A percentile compares a stretch with the other conserved stretches of the same genome.
Conservation (phyloP, 1,140 invertebrate genomes). For the Pseudomyrmex flavicornis region DNA sequence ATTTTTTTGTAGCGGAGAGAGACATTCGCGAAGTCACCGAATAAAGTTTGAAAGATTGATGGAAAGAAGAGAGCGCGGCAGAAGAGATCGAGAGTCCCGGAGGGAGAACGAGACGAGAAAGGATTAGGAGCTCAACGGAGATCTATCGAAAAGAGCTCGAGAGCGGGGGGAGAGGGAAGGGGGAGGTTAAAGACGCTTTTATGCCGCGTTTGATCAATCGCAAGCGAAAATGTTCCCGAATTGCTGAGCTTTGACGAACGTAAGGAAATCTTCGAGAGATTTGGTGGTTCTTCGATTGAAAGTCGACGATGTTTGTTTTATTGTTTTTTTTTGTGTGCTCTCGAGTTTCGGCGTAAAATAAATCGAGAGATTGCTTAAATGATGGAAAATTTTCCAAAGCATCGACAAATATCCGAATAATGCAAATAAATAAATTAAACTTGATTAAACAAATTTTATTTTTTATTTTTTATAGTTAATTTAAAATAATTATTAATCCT, state of each 20-base stretch:
- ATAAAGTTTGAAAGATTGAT: constrained; percentile 43
- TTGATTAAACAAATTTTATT: too few relatives aligned
- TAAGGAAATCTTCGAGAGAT: constrained; percentile 3
- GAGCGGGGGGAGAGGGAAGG: too few relatives aligned
- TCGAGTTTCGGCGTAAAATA: neutral
- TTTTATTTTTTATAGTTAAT: too few relatives aligned
- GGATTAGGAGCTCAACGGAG: constrained; percentile 30
- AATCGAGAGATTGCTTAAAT: constrained; percentile 13
- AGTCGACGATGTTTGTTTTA: neutral
- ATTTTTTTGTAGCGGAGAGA: constrained; percentile 20
- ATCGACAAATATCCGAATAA: too few relatives aligned
- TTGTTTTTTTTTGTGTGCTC: too few relatives aligned
- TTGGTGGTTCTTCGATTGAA: constrained; percentile 32
- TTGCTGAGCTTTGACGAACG: neutral
- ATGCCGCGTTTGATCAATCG: constrained; percentile 36
- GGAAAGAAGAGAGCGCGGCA: constrained; percentile 13
- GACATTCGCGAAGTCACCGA: neutral
- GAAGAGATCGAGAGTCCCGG: constrained; percentile 37
- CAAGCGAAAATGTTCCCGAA: constrained; percentile 6
- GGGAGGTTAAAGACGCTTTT: constrained; percentile 1
- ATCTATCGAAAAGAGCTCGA: constrained; percentile 26
- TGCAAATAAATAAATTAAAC: too few relatives aligned
- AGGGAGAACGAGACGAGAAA: constrained; percentile 26
- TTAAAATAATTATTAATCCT: too few relatives aligned
- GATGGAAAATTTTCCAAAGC: too few relatives aligned